A percentile compares a stretch with the other conserved stretches of the same genome.
phyloP scores from a whole-genome alignment of 2,888 invertebrate species.

The Hirtodrosophila duncani region DNA sequence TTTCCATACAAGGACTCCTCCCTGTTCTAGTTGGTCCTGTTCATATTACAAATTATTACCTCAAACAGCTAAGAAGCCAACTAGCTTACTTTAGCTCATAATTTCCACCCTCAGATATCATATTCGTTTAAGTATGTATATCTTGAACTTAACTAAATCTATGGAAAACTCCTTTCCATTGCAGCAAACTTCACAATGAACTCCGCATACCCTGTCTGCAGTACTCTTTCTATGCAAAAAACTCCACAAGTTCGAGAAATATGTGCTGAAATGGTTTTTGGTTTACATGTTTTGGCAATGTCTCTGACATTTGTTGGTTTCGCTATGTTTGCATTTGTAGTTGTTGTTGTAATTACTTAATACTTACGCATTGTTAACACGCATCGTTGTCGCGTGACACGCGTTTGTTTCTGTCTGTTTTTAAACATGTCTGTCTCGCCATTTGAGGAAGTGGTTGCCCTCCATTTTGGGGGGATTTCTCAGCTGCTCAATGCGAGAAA shows the following conservation, averaged over 20 bases:
- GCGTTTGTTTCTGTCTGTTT: no score
- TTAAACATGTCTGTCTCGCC: conserved; percentile 61
- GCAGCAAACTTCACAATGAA: no score
- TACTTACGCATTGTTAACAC: conserved; percentile 66
- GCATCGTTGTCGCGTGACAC: conserved; percentile 58
- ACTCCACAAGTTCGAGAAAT: conserved; percentile 42
- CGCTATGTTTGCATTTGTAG: conserved; percentile 3
- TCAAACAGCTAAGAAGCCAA: no score
- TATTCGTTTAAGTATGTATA: no score
- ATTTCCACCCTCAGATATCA: no score
- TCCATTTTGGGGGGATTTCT: conserved; percentile 42
- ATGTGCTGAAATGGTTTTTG: conserved; percentile 41
- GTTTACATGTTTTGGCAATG: conserved; percentile 40
- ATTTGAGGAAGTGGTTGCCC: conserved; percentile 52
- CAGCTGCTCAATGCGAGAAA: conserved; percentile 38
- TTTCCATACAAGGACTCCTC: no score
- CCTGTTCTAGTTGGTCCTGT: no score
- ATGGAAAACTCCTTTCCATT: no score
- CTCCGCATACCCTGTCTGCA: not conserved
- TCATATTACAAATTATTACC: no score
- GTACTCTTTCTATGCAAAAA: conserved; percentile 4
- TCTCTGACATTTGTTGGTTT: conserved; percentile 10
- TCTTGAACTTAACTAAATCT: no score
- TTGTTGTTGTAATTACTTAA: conserved; percentile 60
- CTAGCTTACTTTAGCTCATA: no score